Evolutionary conservation across 2,888 invertebrate genomes (phyloP).

Genomic region (Sarcophaga variegata): DNA sequence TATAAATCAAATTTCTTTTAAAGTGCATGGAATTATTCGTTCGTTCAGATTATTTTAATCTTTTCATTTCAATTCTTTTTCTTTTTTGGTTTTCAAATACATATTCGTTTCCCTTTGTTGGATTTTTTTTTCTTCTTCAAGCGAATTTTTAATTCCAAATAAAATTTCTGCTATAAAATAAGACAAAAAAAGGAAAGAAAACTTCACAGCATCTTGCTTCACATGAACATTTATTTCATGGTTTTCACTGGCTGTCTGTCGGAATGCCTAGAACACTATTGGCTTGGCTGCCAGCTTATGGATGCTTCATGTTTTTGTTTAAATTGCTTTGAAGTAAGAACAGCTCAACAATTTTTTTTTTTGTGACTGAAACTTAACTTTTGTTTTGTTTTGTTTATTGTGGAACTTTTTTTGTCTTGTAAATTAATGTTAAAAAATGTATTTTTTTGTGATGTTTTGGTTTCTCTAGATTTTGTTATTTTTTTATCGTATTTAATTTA

Average conservation of each 20-base stretch:
- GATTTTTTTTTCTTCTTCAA: neutral
- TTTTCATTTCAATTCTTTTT: neutral
- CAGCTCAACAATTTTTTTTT: neutral
- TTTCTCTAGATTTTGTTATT: constrained; percentile 36
- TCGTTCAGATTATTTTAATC: constrained; percentile 40
- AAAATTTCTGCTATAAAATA: neutral
- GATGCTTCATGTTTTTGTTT: neutral
- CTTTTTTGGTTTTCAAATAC: constrained; percentile 20
- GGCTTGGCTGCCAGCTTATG: neutral
- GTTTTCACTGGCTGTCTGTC: constrained; percentile 21
- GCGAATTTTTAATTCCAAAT: constrained; percentile 34
- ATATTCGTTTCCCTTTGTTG: constrained; percentile 55
- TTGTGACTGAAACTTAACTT: neutral
- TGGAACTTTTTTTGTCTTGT: too few relatives aligned
- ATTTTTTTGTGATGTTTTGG: constrained; percentile 22
- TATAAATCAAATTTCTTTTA: constrained; percentile 54
- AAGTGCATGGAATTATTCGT: constrained; percentile 41
- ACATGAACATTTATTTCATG: constrained; percentile 54
- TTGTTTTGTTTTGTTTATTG: neutral
- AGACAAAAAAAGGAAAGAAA: constrained; percentile 23
- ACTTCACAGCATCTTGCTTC: constrained; percentile 56
- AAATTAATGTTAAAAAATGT: too few relatives aligned
- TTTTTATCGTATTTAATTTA: neutral
- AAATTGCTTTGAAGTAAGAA: neutral
- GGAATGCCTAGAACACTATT: neutral